Conservation (phyloP, 2,888 invertebrate species). For the Pteria penguin region DNA sequence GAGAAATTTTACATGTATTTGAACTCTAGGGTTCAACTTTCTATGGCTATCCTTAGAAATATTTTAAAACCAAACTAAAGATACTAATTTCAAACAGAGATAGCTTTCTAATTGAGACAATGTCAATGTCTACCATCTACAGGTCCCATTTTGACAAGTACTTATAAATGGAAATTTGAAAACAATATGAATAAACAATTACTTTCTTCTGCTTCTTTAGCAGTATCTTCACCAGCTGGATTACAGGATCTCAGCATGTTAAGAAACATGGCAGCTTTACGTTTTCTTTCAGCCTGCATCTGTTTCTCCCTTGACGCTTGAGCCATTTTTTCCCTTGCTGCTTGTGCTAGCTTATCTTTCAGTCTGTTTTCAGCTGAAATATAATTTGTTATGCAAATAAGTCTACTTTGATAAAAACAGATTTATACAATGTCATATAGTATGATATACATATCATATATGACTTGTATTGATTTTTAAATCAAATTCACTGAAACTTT, state of each 20-base stretch:
- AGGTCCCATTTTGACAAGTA: not conserved
- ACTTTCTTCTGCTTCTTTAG: not conserved
- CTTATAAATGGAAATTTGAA: no score
- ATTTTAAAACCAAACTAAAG: no score
- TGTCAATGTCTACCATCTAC: not conserved
- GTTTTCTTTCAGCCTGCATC: constrained; percentile 85
- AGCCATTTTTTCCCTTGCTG: constrained; percentile 79
- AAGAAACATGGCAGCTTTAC: constrained; percentile 90
- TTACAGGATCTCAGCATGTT: constrained; percentile 81
- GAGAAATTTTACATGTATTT: no score
- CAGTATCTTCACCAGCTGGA: not conserved
- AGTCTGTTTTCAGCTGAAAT: constrained; percentile 78
- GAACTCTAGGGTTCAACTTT: no score
- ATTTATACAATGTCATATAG: no score
- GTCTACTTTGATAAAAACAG: no score
- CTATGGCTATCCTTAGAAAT: no score
- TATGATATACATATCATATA: no score
- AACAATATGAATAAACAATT: not conserved
- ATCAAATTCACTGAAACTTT: no score
- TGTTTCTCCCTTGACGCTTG: constrained; percentile 78
- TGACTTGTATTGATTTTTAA: no score
- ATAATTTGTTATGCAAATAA: not conserved
- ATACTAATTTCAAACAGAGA: no score
- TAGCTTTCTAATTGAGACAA: not conserved
- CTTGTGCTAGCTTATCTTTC: constrained; percentile 77